phyloP scores from a whole-genome alignment of 1,140 invertebrate species.

The Aphelinus atriplicis region DNA sequence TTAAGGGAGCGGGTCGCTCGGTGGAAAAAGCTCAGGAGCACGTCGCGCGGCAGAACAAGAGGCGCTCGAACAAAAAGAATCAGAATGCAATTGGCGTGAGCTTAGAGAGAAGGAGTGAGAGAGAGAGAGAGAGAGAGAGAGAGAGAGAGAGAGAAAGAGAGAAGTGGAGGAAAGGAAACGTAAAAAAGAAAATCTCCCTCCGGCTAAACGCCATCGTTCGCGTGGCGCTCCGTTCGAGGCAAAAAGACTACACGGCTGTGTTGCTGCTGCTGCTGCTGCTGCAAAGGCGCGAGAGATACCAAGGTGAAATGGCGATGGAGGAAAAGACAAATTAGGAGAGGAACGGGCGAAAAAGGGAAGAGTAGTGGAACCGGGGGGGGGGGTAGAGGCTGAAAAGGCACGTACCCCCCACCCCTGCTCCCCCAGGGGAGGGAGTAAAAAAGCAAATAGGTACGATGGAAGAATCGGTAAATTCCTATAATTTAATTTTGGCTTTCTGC shows the following conservation, averaged over 20 bases:
- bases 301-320: slow-evolving; percentile 5
- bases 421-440: no score
- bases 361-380: background rate
- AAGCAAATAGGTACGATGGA: no score
- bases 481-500: no score
- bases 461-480: no score
- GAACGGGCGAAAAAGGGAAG: background rate
- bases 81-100: slow-evolving; percentile 58
- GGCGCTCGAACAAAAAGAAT: slow-evolving; percentile 46
- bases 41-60: slow-evolving; percentile 41
- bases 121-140: slow-evolving; percentile 47
- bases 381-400: background rate
- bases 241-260: slow-evolving; percentile 8
- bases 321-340: slow-evolving; percentile 10
- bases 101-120: slow-evolving; percentile 52
- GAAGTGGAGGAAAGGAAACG: background rate
- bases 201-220: slow-evolving; percentile 19
- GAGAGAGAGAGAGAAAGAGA: slow-evolving; percentile 3
- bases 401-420: no score
- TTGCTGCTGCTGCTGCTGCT: background rate
- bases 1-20: slow-evolving; percentile 31
- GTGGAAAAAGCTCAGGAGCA: slow-evolving; percentile 46
- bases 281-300: background rate
- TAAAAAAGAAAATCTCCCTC: background rate
- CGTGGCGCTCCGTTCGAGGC: background rate